phyloP scores from a whole-genome alignment of 2,888 invertebrate species.

The Clitarchus hookeri region DNA sequence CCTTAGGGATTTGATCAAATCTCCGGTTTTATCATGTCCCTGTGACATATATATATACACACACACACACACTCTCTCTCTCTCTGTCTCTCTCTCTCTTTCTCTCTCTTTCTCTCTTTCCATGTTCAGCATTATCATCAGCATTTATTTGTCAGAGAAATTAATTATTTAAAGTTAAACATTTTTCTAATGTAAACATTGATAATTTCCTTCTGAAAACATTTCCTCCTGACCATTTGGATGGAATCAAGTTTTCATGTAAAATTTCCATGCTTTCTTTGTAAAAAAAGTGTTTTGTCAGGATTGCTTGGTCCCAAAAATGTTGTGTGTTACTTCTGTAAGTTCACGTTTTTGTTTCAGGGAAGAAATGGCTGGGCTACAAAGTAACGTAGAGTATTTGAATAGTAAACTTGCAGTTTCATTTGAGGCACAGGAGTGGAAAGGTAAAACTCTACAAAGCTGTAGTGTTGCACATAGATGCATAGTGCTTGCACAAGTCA shows the following conservation, averaged over 20 bases:
- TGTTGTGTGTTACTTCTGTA: slow-evolving; percentile 29
- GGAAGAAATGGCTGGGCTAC: slow-evolving; percentile 80
- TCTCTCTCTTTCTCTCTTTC: too few species aligned
- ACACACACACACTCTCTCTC: too few species aligned
- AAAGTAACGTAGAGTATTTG: slow-evolving; percentile 75
- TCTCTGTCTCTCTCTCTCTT: too few species aligned
- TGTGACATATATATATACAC: too few species aligned
- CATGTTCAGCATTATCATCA: too few species aligned
- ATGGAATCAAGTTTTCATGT: neutral
- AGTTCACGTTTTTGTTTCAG: slow-evolving; percentile 55
- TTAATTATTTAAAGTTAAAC: too few species aligned
- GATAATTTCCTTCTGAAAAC: too few species aligned
- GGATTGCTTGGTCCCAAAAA: slow-evolving; percentile 29
- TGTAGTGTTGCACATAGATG: slow-evolving; percentile 11
- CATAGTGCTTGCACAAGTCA: slow-evolving; percentile 18
- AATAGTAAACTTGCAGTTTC: slow-evolving; percentile 53
- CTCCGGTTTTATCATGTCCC: too few species aligned
- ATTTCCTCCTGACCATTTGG: too few species aligned
- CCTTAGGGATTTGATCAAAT: too few species aligned
- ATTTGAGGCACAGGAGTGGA: slow-evolving; percentile 48
- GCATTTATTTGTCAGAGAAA: too few species aligned
- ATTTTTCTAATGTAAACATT: too few species aligned
- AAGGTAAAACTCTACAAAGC: slow-evolving; percentile 37
- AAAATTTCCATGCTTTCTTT: neutral
- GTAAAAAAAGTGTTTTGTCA: slow-evolving; percentile 33